Base-by-base conservation (phyloP, 1,140 invertebrate genomes). In the Acromyrmex charruanus region DNA sequence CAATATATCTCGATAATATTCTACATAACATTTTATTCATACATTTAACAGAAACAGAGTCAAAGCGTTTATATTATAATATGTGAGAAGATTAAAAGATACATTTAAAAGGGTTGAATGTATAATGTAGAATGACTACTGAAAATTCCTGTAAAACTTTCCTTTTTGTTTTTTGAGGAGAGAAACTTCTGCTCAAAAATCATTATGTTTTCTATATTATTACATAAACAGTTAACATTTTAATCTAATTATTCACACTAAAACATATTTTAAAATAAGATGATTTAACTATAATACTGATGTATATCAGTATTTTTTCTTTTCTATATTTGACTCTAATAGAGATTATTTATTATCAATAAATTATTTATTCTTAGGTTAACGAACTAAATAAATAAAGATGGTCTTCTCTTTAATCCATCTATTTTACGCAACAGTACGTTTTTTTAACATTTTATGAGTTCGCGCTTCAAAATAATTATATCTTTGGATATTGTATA, bases 1-100 rank as follows among this genome's bases (percentile, higher is more conserved):
- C 28, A 6, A 84, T 74, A 61, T 18, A 84, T 84, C 0, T 69
- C 14, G 6, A 72, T 31, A 59, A 25, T 3, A 18, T 71, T 59
- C 5, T 39, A 59, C 7, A 18, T 80, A 81, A 82, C 1, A 74
- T 59, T 18, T 4, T 61, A 28, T 25, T 28, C 51, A 0, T 63
- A 75, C 28, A 84, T 75, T 61, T 74, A 25, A 51, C 18, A 55
- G n/a, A 71, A 44, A 71, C 1, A 25, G 31, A 2, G 0, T 14
- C 7, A 44, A 80, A 68, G 7, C 12, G 6, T 68, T 6, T 39
- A 58, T 21, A n/a, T 44, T 58, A 58, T n/a, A n/a, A 55, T 63
- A 39, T 31, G 9, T 12, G 0, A 28, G 25, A 31, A 3, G 25
- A 63, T 77, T 63, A 28, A 77, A 63, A 65, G 35, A 21, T 10